Evolutionary conservation across 2,888 invertebrate genomes (phyloP), one percentile per base, ranked within the genome.

Genomic region (Pherbina coryleti): DNA sequence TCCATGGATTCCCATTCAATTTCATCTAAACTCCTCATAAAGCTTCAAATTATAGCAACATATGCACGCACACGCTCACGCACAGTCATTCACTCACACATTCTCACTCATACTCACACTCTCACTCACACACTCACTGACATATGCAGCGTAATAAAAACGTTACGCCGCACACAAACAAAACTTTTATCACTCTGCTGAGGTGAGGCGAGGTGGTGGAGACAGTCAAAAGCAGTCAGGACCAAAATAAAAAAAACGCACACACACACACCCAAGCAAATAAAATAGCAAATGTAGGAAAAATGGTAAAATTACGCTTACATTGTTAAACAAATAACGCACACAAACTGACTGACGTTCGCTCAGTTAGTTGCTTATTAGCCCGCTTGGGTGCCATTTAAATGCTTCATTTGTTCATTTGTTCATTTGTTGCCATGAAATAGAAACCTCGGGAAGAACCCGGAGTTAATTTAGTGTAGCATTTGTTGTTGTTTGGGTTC

Each of bases 341-440:
- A 44, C 22, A 44, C 44, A 19, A 19, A 49, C 44, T 9, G 19
- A 49, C 44, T 9, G 19, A 67, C 67, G 49, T 51, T 49, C 51
- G 19, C 64, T 22, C 53, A 74, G 25, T 66, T 49, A 76, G 76
- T 76, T 76, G 76, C 66, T 80, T 79, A 80, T 81, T 78, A 78
- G 80, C 60, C 71, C 80, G 76, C 75, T 78, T 67, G 79, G 81
- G 79, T 79, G 78, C 76, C 78, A 75, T 80, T 81, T 75, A 66
- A 66, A 74, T 64, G 64, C 66, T 66, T 57, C 49, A 49, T 74
- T 60, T 60, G 60, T 60, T 57, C 19, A 19, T 31, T 31, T 31
- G 31, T 31, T 44, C 44, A 44, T 44, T 60, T 60, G 64, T n/a
- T 19, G 49, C 53, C 66, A 74, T 53, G 64, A 66, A 72, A 60